Percentiles rank a stretch among this genome's conserved stretches.
These are phyloP conservation scores for Trichonephila clavata DNA, from an alignment of 1,140 invertebrate species.

Conservation along the genomic window DNA sequence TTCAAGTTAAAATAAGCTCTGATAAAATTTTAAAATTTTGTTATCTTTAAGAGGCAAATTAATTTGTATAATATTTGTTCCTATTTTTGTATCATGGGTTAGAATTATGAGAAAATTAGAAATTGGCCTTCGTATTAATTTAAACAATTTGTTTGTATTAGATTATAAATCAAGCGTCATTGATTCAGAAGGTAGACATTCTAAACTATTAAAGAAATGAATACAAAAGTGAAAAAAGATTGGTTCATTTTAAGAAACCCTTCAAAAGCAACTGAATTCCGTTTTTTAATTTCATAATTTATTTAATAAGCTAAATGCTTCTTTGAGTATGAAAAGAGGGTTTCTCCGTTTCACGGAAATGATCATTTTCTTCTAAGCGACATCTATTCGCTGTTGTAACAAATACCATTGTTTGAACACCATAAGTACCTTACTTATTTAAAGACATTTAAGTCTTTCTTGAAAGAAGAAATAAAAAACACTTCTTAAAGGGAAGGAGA, in stretches of 20 bases:
- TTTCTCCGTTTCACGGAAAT: neutral
- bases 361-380: neutral
- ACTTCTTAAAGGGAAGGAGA: neutral
- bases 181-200: too few relatives aligned
- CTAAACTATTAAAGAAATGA: neutral
- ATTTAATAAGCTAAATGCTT: neutral
- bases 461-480: neutral
- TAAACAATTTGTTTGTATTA: too few relatives aligned
- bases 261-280: neutral
- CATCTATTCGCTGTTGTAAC: neutral
- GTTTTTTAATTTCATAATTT: neutral
- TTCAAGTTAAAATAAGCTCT: too few relatives aligned
- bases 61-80: too few relatives aligned
- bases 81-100: too few relatives aligned
- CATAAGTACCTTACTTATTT: conserved; percentile 9
- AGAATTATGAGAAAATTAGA: too few relatives aligned
- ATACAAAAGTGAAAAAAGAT: neutral
- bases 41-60: too few relatives aligned
- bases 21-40: too few relatives aligned
- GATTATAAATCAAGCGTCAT: too few relatives aligned
- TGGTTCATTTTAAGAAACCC: neutral
- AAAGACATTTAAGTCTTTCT: neutral
- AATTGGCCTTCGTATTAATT: too few relatives aligned
- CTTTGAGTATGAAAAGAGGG: neutral
- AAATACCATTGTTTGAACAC: conserved; percentile 8